These are phyloP conservation scores for Nestor notabilis DNA, from an alignment of 2,113 vertebrate genomes.

Conservation along the genomic window DNA sequence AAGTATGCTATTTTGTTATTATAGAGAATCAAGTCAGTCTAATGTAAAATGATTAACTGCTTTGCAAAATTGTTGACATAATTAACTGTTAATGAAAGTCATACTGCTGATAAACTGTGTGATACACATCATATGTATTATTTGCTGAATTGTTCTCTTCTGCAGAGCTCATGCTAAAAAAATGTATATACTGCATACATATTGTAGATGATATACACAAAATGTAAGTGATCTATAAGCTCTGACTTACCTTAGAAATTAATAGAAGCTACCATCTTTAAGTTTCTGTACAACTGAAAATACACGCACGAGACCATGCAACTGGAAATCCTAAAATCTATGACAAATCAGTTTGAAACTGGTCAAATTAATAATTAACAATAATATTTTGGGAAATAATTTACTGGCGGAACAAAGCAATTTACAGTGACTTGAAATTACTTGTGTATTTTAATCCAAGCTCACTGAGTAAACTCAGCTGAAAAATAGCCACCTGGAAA, in stretches of 20 bases:
- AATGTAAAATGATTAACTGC: conserved; percentile 26
- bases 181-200: neutral
- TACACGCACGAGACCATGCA: neutral
- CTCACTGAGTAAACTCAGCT: neutral
- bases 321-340: neutral
- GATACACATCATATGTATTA: neutral
- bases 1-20: conserved; percentile 60
- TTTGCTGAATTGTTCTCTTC: neutral
- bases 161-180: neutral
- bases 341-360: neutral
- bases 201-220: neutral
- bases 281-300: neutral
- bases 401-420: neutral
- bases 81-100: conserved; percentile 43
- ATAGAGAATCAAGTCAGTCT: conserved; percentile 46
- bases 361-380: neutral
- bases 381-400: neutral
- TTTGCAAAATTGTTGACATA: conserved; percentile 29
- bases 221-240: neutral
- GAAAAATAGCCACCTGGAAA: neutral
- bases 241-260: neutral
- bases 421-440: neutral
- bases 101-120: neutral
- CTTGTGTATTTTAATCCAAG: neutral
- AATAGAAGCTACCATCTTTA: neutral